A percentile compares a stretch with the other conserved stretches of the same genome.
Evolutionary conservation across 2,888 invertebrate species (phyloP).

Genomic region (Apocheima hispidaria): DNA sequence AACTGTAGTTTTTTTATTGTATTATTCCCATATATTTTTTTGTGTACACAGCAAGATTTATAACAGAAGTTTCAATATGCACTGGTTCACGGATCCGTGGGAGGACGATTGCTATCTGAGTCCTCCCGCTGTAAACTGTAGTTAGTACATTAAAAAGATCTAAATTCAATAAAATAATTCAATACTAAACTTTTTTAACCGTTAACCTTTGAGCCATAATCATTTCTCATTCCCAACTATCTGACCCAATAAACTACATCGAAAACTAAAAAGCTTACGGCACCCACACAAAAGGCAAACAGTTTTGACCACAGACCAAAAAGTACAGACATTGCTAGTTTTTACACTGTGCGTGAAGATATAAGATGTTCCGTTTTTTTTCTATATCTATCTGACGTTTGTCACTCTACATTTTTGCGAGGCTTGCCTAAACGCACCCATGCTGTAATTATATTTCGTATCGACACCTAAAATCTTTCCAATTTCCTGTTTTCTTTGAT

Average conservation of each 20-base stretch:
- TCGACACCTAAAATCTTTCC: no score
- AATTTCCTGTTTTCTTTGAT: no score
- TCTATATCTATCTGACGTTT: no score
- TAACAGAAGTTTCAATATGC: no score
- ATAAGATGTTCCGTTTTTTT: neutral
- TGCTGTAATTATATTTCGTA: no score
- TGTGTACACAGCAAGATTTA: neutral
- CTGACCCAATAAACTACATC: constrained; percentile 26
- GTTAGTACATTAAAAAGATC: constrained; percentile 1
- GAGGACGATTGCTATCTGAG: no score
- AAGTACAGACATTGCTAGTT: neutral
- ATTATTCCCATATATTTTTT: no score
- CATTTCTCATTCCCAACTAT: constrained; percentile 26
- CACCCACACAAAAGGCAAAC: constrained; percentile 27
- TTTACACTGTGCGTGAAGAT: neutral
- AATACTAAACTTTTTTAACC: constrained; percentile 21
- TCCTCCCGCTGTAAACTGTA: constrained; percentile 1
- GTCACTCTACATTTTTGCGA: no score
- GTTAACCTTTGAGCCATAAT: constrained; percentile 26
- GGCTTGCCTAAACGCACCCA: no score
- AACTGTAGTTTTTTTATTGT: no score
- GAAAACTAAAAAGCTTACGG: constrained; percentile 24
- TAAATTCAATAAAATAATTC: constrained; percentile 11
- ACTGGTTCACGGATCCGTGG: no score
- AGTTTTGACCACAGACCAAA: constrained; percentile 11